Evolutionary conservation across 2,888 invertebrate species (phyloP), one percentile per base, ranked within the genome.

Genomic region (Thymelicus sylvestris): DNA sequence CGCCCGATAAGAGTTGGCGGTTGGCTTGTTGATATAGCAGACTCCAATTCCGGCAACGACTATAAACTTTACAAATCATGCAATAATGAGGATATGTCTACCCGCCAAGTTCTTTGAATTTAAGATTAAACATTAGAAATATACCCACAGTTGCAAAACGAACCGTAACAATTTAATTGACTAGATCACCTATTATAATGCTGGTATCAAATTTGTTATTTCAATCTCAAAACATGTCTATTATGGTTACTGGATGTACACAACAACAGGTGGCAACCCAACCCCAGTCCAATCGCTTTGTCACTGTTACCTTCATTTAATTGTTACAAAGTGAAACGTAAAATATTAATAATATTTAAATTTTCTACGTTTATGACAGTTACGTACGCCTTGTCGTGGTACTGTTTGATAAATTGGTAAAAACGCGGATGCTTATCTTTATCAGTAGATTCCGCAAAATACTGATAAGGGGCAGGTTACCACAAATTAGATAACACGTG

Each of bases 1-100:
- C 92, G 87, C 91, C 90, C 91, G 93, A 93, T 93, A 93, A 93
- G 87, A 85, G 84, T 59, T 69, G 64, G 60, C 65, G 60, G 64
- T 41, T 65, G 64, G 13, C 64, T 48, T 65, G 39, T 50, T 60
- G 59, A 69, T 59, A 64, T 55, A 55, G 55, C 59, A 64, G 59
- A 64, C 59, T 72, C 70, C 74, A 69, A 75, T 73, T 73, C 73
- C 73, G 63, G 72, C 68, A 55, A 63, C 19, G 41, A 61, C 24
- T 47, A 59, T 38, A n/a, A n/a, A n/a, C 39, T n/a, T 55, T 55
- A 55, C 55, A 55, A 24, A 24, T 10, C 19, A 24, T 24, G 6
- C 24, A 55, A 55, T 55, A 55, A 24, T 19, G 31, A 31, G 31
- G n/a, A 60, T 38, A 2, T 8, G 38, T 7, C n/a, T 60, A 7